phyloP scores from a whole-genome alignment of 2,113 vertebrate species.

The Thamnaconus septentrionalis region DNA sequence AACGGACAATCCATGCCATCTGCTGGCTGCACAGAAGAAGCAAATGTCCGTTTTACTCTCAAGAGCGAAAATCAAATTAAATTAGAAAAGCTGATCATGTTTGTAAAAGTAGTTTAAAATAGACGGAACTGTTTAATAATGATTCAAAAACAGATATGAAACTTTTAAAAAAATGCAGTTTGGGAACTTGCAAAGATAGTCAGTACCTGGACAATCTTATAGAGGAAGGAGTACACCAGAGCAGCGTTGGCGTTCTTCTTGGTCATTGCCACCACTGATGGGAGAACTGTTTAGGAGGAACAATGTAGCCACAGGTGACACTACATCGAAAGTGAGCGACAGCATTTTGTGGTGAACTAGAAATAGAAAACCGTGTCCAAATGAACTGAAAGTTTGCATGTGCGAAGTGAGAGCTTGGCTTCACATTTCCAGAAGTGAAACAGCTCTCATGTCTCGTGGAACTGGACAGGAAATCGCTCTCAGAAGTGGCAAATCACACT shows the following conservation, averaged over 20 bases:
- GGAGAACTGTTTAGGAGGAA: conserved; percentile 61
- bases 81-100: no score
- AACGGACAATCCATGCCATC: neutral
- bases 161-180: no score
- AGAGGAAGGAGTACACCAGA: conserved; percentile 81
- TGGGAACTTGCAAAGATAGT: no score
- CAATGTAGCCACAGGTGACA: neutral
- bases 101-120: no score
- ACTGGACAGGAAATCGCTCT: conserved; percentile 6
- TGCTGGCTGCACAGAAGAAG: neutral
- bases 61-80: no score
- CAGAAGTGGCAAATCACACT: conserved; percentile 16
- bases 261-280: conserved; percentile 80
- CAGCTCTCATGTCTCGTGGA: conserved; percentile 36
- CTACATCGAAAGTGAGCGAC: neutral
- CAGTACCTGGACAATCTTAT: conserved; percentile 81
- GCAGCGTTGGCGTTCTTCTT: conserved; percentile 83
- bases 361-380: no score
- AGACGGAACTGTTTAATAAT: no score
- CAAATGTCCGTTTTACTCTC: no score
- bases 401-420: conserved; percentile 37
- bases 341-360: no score
- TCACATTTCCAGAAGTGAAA: conserved; percentile 29
- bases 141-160: no score
- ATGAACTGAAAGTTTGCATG: conserved; percentile 6